phyloP scores from a whole-genome alignment of 2,113 vertebrate species.

The Tragelaphus imberbis region DNA sequence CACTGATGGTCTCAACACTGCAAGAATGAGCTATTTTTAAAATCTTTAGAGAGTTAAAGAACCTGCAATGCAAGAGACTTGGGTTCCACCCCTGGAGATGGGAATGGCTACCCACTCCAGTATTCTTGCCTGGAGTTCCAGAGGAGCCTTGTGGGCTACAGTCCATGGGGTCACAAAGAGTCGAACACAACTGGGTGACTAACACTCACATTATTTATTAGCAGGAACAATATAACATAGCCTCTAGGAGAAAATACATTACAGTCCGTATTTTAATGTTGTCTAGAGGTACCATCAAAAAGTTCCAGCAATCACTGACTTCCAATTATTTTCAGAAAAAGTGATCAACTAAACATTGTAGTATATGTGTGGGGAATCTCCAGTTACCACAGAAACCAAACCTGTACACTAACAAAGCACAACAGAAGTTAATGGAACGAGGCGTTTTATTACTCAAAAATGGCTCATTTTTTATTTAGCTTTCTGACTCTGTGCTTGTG shows the following conservation, averaged over 20 bases:
- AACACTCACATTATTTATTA: neutral
- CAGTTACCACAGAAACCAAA: neutral
- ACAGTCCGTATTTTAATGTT: neutral
- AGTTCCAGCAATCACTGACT: neutral
- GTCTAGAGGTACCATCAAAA: neutral
- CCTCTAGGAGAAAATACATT: neutral
- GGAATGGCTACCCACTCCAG: neutral
- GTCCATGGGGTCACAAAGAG: neutral
- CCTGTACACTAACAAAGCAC: neutral
- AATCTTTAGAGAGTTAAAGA: neutral
- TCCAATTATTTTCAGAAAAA: neutral
- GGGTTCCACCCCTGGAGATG: neutral
- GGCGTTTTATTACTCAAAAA: conserved; percentile 83
- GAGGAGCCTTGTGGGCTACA: neutral
- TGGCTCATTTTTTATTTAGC: conserved; percentile 87
- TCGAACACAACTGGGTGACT: neutral
- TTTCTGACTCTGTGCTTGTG: conserved; percentile 99
- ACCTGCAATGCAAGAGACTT: neutral
- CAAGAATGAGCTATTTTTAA: neutral
- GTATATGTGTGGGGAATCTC: neutral
- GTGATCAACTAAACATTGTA: neutral
- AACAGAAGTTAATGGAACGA: neutral
- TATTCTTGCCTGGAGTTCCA: neutral
- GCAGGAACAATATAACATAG: neutral
- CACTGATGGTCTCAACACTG: neutral